Base-by-base conservation (phyloP, 2,888 invertebrate genomes). In the Shargacucullia verbasci region DNA sequence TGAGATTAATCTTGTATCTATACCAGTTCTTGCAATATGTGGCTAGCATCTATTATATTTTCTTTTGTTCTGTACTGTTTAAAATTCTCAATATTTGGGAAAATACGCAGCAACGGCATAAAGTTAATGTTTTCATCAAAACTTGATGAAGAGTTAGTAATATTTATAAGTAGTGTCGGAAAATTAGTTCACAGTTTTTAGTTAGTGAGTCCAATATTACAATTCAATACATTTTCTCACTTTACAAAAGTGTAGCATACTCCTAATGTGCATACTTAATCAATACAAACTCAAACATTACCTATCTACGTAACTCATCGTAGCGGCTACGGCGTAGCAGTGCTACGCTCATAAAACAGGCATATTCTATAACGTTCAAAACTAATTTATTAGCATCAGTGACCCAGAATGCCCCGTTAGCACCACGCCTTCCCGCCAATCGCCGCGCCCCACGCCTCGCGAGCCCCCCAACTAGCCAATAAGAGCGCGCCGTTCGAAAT, bases 401-500 rank as follows among this genome's bases (percentile, higher is more conserved):
- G 87, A 79, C 82, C 81, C 81, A 80, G 82, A 81, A 81, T 75
- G 78, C 62, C 45, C 71, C 56, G 68, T 73, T 70, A 71, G 65
- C 73, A 85, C 86, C 92, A 92, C 94, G 93, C 94, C 93, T 86
- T 89, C 81, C 79, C 81, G 79, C 80, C 85, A 80, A 82, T 80
- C 81, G 83, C 80, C 81, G 76, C 83, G 84, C 83, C 84, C 84
- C 88, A 89, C 92, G 91, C 92, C 92, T 87, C 80, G 84, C 72
- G 62, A 70, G 63, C 84, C 82, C 83, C 78, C 75, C 85, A 77
- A 83, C 81, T 89, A 85, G 78, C 95, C 95, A 95, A 95, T 95
- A 90, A 83, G 75, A 81, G 62, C 54, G 59, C 79, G 59, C 56
- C 81, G 81, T 86, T 87, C 82, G 78, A 84, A 87, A 83, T 88